Evolutionary conservation across 2,888 invertebrate species (phyloP).

Genomic region (Rhagonycha lutea): DNA sequence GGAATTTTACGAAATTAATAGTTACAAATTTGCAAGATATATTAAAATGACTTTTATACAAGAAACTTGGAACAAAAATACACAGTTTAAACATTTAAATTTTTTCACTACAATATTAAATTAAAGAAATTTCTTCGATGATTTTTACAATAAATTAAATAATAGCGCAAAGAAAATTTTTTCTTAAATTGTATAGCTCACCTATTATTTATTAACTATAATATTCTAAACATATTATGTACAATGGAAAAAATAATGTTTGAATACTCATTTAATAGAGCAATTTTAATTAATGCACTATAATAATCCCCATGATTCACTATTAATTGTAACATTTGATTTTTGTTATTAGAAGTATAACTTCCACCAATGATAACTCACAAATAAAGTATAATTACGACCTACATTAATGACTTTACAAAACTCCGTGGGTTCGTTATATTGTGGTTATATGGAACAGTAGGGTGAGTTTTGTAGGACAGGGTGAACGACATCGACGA

Average conservation of each 20-base stretch:
- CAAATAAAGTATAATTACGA: constrained; percentile 10
- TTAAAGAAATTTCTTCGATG: neutral
- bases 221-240: neutral
- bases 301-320: neutral
- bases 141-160: too few relatives aligned
- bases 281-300: neutral
- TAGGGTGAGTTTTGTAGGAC: constrained; percentile 29
- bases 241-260: neutral
- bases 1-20: neutral
- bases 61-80: neutral
- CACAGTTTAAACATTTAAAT: neutral
- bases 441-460: constrained; percentile 21
- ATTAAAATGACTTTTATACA: neutral
- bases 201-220: neutral
- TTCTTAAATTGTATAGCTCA: neutral
- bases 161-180: neutral
- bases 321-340: neutral
- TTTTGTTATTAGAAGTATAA: neutral
- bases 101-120: too few relatives aligned
- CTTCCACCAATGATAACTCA: neutral
- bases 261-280: neutral
- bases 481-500: constrained; percentile 32
- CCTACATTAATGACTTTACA: constrained; percentile 7
- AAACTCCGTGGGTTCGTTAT: constrained; percentile 14
- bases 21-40: too few relatives aligned